phyloP scores from a whole-genome alignment of 2,797 vertebrate species.

The Sphenopsis melanotis region DNA sequence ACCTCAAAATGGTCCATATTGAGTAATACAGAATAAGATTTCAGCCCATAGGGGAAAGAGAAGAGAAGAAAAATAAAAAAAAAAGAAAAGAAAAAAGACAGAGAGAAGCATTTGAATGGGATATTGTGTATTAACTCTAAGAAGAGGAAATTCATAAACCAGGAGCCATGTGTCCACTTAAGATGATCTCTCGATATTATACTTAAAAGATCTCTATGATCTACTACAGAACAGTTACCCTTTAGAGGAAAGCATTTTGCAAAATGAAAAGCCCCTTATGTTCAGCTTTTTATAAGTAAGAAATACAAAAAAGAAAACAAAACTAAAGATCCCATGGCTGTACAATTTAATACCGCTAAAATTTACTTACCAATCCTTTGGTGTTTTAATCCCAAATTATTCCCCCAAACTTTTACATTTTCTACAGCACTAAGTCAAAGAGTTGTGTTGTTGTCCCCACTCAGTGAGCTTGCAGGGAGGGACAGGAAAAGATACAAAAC shows the following conservation, averaged over 20 bases:
- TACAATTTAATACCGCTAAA: not conserved
- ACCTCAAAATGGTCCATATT: not conserved
- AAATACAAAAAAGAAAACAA: not conserved
- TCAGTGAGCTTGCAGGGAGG: not conserved
- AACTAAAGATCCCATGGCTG: not conserved
- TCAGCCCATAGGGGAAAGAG: not conserved
- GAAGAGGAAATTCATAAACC: not conserved
- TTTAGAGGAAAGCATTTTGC: not conserved
- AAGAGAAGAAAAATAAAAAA: not conserved
- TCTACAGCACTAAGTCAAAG: not conserved
- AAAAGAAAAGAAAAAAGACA: not conserved
- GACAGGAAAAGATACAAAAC: not conserved
- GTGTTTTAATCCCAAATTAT: not conserved
- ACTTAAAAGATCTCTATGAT: not conserved
- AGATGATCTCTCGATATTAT: not conserved
- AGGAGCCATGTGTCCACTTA: not conserved
- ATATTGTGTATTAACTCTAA: not conserved
- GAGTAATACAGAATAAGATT: not conserved
- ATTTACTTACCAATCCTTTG: not conserved
- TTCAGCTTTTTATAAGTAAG: not conserved
- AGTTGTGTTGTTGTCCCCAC: not conserved
- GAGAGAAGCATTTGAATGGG: not conserved
- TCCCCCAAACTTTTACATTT: not conserved
- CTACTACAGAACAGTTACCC: not conserved
- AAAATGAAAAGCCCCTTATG: not conserved